Evolutionary conservation across 2,797 vertebrate genomes (phyloP), one percentile per base, ranked within the genome.

Genomic region (Martes flavigula): DNA sequence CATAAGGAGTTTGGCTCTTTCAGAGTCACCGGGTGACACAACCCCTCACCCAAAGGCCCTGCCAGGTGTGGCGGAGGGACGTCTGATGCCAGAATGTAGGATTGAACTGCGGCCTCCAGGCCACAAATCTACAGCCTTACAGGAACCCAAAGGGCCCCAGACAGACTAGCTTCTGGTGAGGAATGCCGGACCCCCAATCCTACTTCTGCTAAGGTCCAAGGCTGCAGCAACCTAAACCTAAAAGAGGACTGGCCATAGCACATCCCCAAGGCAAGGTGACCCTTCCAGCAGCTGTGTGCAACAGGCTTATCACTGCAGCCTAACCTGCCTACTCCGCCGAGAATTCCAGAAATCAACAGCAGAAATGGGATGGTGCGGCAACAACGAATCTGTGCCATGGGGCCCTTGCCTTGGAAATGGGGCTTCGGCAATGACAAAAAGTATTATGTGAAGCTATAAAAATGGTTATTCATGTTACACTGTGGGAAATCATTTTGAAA

Each of bases 281-380:
- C 12, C 56, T 70, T 15, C 35, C 9, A 38, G 10, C 8, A 60
- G 5, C 40, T 60, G 40, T 14, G 66, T 20, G 43, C 8, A 18
- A 60, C 64, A 15, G 40, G 9, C 51, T 79, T 85, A 0, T 93
- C 72, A 85, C 7, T 30, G 27, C 0, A 38, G 40, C 8, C 21
- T 56, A 78, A 87, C 64, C 20, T 54, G 3, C 0, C 1, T 54
- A 14, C 11, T 66, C 64, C 38, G 30, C 38, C 54, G 38, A 82
- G 79, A 91, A 77, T 82, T 17, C 68, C 15, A 92, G 46, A 95
- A 82, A 58, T 85, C 73, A 27, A 2, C 60, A 79, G 66, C 35
- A 95, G 51, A 88, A 91, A 51, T 43, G 14, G 58, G 27, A 51
- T 83, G 9, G 13, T 54, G 8, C 5, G 58, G 35, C 18, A 78